Conservation (phyloP, 2,888 invertebrate species). For the Amphipyra tragopoginis region DNA sequence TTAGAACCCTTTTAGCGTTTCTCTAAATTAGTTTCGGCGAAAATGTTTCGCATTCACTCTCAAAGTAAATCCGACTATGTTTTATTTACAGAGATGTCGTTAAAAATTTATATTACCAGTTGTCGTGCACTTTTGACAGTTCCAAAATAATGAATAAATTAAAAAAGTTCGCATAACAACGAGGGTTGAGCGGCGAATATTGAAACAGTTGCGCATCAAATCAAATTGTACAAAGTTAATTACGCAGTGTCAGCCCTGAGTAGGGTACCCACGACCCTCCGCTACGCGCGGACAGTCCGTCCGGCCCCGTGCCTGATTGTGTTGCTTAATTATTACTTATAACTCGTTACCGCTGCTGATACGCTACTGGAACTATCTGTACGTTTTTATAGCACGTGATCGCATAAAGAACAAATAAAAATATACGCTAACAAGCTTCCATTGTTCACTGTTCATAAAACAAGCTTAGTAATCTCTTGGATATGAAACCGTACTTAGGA, state of each 20-base stretch:
- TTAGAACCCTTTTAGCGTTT: conserved; percentile 30
- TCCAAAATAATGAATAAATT: conserved; percentile 55
- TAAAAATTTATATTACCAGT: conserved; percentile 14
- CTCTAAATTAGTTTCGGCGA: conserved; percentile 29
- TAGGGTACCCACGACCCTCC: conserved; percentile 68
- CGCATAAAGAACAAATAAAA: conserved; percentile 17
- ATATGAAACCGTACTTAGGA: background rate
- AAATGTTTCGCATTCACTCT: conserved; percentile 19
- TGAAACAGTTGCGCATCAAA: conserved; percentile 77
- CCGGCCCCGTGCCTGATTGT: conserved; percentile 58
- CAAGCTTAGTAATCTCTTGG: no score
- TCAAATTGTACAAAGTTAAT: conserved; percentile 84
- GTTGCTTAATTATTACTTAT: conserved; percentile 70
- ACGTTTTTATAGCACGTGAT: conserved; percentile 20
- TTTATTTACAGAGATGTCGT: conserved; percentile 25
- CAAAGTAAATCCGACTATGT: conserved; percentile 25
- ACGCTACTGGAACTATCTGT: conserved; percentile 38
- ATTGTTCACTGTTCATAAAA: conserved; percentile 6
- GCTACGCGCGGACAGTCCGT: conserved; percentile 42
- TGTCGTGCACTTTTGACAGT: conserved; percentile 29
- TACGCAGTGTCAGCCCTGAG: conserved; percentile 77
- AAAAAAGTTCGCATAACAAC: conserved; percentile 42
- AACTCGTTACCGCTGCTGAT: conserved; percentile 55
- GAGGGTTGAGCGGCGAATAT: conserved; percentile 70
- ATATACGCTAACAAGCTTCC: conserved; percentile 10